These are phyloP conservation scores for Troides helena DNA, from an alignment of 2,888 invertebrate species.

Conservation along the genomic window DNA sequence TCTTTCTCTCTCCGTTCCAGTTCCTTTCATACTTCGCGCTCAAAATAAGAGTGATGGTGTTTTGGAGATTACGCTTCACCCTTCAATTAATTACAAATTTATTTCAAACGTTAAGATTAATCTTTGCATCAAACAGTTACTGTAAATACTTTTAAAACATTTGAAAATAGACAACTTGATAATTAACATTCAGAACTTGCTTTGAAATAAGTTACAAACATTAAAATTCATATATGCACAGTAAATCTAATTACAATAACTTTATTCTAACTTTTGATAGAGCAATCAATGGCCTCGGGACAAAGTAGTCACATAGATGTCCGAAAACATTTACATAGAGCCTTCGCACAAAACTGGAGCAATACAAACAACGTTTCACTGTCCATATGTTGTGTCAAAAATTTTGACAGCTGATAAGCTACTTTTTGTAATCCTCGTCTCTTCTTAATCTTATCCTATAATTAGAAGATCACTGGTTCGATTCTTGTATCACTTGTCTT, in stretches of 20 bases:
- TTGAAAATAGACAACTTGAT: background rate
- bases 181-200: slow-evolving; percentile 7
- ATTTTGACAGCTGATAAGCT: slow-evolving; percentile 32
- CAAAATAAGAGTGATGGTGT: too few species aligned
- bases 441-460: too few species aligned
- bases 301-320: slow-evolving; percentile 44
- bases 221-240: slow-evolving; percentile 68
- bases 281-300: slow-evolving; percentile 35
- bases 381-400: slow-evolving; percentile 29
- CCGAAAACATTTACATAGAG: slow-evolving; percentile 61
- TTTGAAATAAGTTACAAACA: slow-evolving; percentile 33
- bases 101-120: background rate
- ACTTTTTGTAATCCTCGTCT: slow-evolving; percentile 4
- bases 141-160: background rate
- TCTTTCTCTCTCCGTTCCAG: too few species aligned
- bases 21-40: too few species aligned
- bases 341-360: slow-evolving; percentile 52
- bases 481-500: too few species aligned
- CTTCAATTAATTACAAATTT: background rate
- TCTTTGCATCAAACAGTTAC: background rate
- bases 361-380: slow-evolving; percentile 36
- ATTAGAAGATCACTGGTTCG: too few species aligned
- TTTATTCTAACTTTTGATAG: slow-evolving; percentile 41
- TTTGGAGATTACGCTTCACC: too few species aligned
- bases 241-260: slow-evolving; percentile 48